These are phyloP conservation scores for Kradibia gibbosae DNA, from an alignment of 1,140 invertebrate genomes.

Conservation along the genomic window DNA sequence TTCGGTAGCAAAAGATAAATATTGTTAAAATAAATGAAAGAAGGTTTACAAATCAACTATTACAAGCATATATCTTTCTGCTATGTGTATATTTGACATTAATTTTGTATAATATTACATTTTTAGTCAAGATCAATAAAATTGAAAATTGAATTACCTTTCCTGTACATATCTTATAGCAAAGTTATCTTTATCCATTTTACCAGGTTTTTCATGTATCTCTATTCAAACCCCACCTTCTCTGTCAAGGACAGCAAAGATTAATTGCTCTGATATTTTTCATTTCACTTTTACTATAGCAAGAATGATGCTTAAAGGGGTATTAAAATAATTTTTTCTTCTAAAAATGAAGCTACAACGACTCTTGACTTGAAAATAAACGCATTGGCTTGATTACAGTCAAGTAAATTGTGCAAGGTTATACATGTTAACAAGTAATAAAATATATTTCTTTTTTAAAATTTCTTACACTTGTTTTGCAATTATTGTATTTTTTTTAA, in stretches of 20 bases:
- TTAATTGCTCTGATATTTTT: slow-evolving; percentile 25
- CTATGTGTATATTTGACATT: no score
- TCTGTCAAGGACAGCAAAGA: slow-evolving; percentile 2
- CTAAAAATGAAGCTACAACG: background rate
- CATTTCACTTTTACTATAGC: background rate
- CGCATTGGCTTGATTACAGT: background rate
- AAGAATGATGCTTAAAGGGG: background rate
- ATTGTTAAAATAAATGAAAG: no score
- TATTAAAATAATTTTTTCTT: background rate
- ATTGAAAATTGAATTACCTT: background rate
- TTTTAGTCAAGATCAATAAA: background rate
- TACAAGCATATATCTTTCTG: no score
- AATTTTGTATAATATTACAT: background rate
- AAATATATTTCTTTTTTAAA: no score
- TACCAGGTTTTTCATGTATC: background rate
- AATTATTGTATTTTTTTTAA: no score
- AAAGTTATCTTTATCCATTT: background rate
- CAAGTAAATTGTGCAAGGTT: background rate
- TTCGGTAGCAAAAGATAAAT: no score
- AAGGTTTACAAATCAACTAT: no score
- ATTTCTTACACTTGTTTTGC: no score
- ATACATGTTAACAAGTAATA: no score
- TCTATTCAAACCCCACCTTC: background rate
- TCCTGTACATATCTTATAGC: background rate
- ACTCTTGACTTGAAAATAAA: background rate